Evolutionary conservation across 2,888 invertebrate species (phyloP).

Genomic region (Macrosiphum euphorbiae): DNA sequence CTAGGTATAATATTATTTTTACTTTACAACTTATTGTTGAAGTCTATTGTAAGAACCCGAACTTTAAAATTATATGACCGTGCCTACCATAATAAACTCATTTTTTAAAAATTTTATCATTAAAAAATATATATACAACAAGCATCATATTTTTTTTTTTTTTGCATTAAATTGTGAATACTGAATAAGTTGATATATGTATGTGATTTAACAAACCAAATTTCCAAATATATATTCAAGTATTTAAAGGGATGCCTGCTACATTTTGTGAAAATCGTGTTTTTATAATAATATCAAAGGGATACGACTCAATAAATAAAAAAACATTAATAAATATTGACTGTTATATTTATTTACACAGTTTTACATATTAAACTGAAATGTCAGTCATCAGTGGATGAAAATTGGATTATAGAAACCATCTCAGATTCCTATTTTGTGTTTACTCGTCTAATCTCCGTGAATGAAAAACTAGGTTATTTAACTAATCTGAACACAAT

Average conservation of each 20-base stretch:
- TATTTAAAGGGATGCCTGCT: not conserved
- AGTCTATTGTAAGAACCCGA: not conserved
- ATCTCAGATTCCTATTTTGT: not conserved
- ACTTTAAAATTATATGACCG: not conserved
- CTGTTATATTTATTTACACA: not conserved
- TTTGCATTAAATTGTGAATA: not conserved
- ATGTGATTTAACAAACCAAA: not conserved
- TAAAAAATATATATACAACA: not conserved
- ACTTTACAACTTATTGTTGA: not conserved
- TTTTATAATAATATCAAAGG: not conserved
- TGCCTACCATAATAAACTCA: not conserved
- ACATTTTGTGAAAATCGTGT: not conserved
- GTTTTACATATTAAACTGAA: not conserved
- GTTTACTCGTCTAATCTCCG: not conserved
- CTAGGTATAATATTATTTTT: not conserved
- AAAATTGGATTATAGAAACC: not conserved
- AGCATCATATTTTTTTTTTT: not conserved
- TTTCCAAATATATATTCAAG: not conserved
- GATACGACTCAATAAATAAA: not conserved
- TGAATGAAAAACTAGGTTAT: constrained; percentile 37
- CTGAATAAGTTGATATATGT: not conserved
- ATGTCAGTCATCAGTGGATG: not conserved
- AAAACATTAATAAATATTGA: not conserved
- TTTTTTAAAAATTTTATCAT: not conserved
- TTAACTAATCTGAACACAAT: constrained; percentile 16